Evolutionary conservation across 2,888 invertebrate species (phyloP), one percentile per base, ranked within the genome.

Genomic region (Apodemia mormo): DNA sequence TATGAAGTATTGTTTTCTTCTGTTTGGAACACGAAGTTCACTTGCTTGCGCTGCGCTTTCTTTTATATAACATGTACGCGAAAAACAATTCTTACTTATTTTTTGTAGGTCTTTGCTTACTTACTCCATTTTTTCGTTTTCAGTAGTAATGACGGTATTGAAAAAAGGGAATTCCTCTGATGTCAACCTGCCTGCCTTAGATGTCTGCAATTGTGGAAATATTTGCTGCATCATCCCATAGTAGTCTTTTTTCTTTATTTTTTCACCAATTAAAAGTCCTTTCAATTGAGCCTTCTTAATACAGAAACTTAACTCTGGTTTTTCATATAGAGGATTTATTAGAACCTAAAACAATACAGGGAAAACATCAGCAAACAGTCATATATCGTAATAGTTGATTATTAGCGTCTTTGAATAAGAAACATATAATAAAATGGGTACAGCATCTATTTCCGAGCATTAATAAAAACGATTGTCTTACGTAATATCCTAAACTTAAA

Each of bases 301-400:
- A 71, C 96, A 96, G 82, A 95, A 97, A 69, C 95, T 93, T 2
- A 98, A 79, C 83, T 98, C 98, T 0, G 89, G 82, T 9, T 94
- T 90, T 81, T 95, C 95, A 82, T 97, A 98, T 0, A 94, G 94
- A 0, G 98, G 96, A 82, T 98, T 98, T 68, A 98, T 94, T 68
- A 96, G 95, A 5, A 97, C 97, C 95, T 96, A 83, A 52, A 82
- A 81, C 29, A 45, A 22, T 22, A 22, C 22, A 22, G 22, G 22
- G 22, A 22, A 22, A 22, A 22, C 22, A 22, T 22, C 22, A 22
- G 22, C 22, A 22, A 22, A 22, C 22, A 22, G 22, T 22, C 22
- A 22, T 22, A 22, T 22, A 22, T 22, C n/a, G 2, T 52, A 43
- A 10, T 9, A 43, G 43, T 2, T 8, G 10, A 9, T 9, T 9